phyloP scores from a whole-genome alignment of 2,113 vertebrate species.

The Martes martes region DNA sequence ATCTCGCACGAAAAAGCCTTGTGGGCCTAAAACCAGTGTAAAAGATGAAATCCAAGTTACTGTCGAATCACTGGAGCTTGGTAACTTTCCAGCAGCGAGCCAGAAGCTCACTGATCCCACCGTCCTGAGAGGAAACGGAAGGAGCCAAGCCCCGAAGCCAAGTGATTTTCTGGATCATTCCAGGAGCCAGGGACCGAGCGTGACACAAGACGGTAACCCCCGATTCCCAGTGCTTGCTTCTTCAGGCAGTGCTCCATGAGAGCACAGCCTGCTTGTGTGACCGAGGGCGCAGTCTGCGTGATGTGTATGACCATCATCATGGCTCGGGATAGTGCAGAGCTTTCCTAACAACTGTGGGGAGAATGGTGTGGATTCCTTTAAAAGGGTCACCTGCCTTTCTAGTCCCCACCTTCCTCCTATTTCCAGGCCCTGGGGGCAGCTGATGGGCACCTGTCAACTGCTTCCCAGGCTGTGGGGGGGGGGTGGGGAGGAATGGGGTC shows the following conservation, averaged over 20 bases:
- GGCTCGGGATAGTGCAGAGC: background rate
- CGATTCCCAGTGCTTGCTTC: background rate
- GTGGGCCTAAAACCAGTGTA: background rate
- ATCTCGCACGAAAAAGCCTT: background rate
- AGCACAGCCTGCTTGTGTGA: fast-evolving
- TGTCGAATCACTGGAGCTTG: background rate
- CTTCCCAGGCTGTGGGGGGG: background rate
- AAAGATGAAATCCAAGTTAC: background rate
- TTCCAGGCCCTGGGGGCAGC: background rate
- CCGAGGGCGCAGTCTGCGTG: background rate
- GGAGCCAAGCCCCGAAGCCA: background rate
- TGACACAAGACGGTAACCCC: background rate
- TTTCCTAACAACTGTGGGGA: background rate
- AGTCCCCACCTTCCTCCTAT: background rate
- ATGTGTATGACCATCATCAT: background rate
- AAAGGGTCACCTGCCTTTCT: background rate
- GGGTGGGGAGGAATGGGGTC: background rate
- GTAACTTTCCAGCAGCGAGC: background rate
- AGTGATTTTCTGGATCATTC: background rate
- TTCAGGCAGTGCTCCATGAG: background rate
- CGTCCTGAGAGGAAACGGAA: background rate
- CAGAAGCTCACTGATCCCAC: background rate
- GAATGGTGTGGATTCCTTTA: background rate
- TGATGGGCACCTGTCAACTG: background rate
- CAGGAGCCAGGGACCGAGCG: background rate